phyloP scores from a whole-genome alignment of 2,797 vertebrate genomes.

The Smutsia temminckii region DNA sequence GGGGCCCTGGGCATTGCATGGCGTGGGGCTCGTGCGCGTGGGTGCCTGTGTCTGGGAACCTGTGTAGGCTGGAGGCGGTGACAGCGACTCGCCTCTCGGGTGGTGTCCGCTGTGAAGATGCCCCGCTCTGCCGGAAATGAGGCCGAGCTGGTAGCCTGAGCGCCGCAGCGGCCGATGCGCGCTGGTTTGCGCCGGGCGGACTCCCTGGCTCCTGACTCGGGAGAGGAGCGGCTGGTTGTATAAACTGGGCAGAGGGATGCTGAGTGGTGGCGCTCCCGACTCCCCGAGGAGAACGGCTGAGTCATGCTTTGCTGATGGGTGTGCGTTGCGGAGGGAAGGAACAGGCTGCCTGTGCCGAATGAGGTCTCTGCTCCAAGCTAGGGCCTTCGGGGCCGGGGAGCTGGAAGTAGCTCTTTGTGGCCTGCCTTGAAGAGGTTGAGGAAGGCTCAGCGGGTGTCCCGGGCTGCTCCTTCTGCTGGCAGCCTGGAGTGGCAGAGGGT shows the following conservation, averaged over 20 bases:
- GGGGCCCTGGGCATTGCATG: background rate
- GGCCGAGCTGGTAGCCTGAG: background rate
- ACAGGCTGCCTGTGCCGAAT: background rate
- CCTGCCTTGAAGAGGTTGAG: background rate
- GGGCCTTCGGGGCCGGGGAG: background rate
- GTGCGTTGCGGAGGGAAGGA: background rate
- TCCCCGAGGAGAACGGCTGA: conserved; percentile 62
- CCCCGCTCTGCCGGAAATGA: conserved; percentile 38
- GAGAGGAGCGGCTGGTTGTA: background rate
- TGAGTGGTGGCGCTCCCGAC: background rate
- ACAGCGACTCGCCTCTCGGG: background rate
- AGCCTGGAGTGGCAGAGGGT: background rate
- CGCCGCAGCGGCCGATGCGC: background rate
- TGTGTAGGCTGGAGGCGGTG: background rate
- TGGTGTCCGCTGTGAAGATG: background rate
- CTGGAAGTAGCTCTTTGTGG: conserved; percentile 15
- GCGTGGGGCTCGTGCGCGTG: background rate
- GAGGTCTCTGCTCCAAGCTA: background rate
- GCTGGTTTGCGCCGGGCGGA: background rate
- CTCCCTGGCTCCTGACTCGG: accelerated
- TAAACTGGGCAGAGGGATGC: background rate
- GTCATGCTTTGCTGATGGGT: conserved; percentile 57
- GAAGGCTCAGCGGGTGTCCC: background rate
- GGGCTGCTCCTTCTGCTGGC: background rate
- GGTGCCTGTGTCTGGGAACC: background rate